Base-by-base conservation (phyloP, 2,888 invertebrate species). In the Drosophila pseudotalamancana region DNA sequence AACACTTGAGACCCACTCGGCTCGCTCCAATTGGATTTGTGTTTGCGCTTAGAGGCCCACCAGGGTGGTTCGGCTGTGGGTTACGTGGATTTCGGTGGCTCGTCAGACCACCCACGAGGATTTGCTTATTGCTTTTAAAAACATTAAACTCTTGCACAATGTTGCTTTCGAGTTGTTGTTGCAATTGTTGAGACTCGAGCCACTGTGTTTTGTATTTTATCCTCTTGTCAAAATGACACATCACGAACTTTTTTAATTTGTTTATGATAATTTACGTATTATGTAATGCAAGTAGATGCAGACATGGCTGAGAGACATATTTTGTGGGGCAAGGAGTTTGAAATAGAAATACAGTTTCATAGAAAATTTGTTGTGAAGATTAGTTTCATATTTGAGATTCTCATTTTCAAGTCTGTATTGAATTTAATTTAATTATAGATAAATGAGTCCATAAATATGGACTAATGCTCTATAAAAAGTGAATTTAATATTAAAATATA, bases 221-320 rank as follows among this genome's bases (percentile, higher is more conserved):
- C 8, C 31, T 68, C 43, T 48, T 74, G 74, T 77, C 74, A 82
- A 86, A 81, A 72, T 78, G 86, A 85, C 87, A 87, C 73, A 78
- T 79, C 77, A 81, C 71, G 77, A 88, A 88, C 72, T 87, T 87
- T 78, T 89, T 77, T 89, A 89, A 89, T 90, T 90, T 89, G 88
- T 79, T 89, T 88, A 89, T 89, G 88, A 87, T 89, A 89, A 89
- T 89, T 80, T 88, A 77, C 71, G 88, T 63, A 70, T 81, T 79
- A 73, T 70, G 50, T 60, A 63, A 76, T 77, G 43, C 37, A 31
- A 27, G 19, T 39, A 53, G 77, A 72, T 75, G 19, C 39, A 53
- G 77, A 72, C 77, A 81, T 68, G 70, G 57, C 67, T 46, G 55
- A 40, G 23, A 68, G 49, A 75, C 72, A 85, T 85, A 85, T 75